These are phyloP conservation scores for Daktulosphaira vitifoliae DNA, from an alignment of 1,140 invertebrate species.

Conservation along the genomic window DNA sequence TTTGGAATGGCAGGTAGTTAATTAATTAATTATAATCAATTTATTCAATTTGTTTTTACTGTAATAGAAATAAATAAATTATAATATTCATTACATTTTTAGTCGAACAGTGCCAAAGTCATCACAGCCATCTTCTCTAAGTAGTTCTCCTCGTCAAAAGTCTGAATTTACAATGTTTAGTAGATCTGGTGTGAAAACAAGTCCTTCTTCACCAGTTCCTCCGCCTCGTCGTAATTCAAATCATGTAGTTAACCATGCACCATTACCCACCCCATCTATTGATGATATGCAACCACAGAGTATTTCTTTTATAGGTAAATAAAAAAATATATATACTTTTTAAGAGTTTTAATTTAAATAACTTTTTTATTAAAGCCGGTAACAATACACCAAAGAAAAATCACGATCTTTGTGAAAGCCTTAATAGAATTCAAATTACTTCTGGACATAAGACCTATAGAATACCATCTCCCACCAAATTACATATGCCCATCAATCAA, in stretches of 20 bases:
- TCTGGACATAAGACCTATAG: conserved; percentile 79
- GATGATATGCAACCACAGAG: conserved; percentile 85
- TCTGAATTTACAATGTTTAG: conserved; percentile 19
- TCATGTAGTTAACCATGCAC: conserved; percentile 37
- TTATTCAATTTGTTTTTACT: no score
- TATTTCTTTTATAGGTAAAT: conserved; percentile 78
- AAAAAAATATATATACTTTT: background rate
- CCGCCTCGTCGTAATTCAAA: conserved; percentile 36
- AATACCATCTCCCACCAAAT: conserved; percentile 66
- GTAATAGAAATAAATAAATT: no score
- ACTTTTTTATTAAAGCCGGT: background rate
- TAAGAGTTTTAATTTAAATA: background rate
- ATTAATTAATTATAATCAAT: no score
- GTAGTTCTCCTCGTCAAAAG: conserved; percentile 37
- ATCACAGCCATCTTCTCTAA: conserved; percentile 35
- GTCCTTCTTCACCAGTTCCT: conserved; percentile 36
- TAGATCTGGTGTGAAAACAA: conserved; percentile 11
- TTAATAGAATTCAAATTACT: conserved; percentile 68
- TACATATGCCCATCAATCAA: conserved; percentile 40
- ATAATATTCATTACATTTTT: no score
- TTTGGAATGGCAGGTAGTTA: conserved; percentile 30
- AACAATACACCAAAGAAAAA: conserved; percentile 42
- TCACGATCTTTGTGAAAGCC: conserved; percentile 52
- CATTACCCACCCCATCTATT: conserved; percentile 47
- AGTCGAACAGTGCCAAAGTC: conserved; percentile 22